phyloP scores from a whole-genome alignment of 2,797 vertebrate genomes.

The Eupleurogrammus muticus region DNA sequence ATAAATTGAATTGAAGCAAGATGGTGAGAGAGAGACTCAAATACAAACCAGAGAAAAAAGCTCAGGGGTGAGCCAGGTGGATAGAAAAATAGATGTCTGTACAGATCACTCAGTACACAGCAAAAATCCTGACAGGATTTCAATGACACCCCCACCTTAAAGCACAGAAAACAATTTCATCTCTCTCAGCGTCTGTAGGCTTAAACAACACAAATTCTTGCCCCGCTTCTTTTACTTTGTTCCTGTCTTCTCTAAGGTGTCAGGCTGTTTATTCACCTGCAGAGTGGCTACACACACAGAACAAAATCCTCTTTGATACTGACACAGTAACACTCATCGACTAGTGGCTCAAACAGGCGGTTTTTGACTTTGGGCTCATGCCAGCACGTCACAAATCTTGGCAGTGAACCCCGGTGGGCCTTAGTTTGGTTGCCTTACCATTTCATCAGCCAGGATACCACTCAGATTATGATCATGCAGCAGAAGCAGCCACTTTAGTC shows the following conservation, averaged over 20 bases:
- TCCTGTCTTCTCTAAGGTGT: background rate
- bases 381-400: conserved; percentile 1
- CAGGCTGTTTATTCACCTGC: conserved; percentile 33
- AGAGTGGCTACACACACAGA: background rate
- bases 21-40: conserved; percentile 2
- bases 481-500: conserved; percentile 95
- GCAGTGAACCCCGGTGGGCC: background rate
- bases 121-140: conserved; percentile 10
- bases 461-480: conserved; percentile 93
- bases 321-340: background rate
- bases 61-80: conserved; percentile 3
- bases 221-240: background rate
- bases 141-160: background rate
- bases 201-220: conserved; percentile 16
- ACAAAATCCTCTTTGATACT: conserved; percentile 6
- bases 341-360: background rate
- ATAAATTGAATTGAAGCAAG: background rate
- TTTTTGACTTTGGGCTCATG: background rate
- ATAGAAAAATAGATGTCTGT: background rate
- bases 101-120: conserved; percentile 8
- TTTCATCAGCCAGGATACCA: conserved; percentile 98
- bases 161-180: conserved; percentile 9
- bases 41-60: conserved; percentile 2
- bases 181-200: background rate
- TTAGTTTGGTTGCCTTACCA: conserved; percentile 84